These are phyloP conservation scores for Odontamblyopus lacepedii DNA, from an alignment of 2,797 vertebrate species.

Conservation along the genomic window DNA sequence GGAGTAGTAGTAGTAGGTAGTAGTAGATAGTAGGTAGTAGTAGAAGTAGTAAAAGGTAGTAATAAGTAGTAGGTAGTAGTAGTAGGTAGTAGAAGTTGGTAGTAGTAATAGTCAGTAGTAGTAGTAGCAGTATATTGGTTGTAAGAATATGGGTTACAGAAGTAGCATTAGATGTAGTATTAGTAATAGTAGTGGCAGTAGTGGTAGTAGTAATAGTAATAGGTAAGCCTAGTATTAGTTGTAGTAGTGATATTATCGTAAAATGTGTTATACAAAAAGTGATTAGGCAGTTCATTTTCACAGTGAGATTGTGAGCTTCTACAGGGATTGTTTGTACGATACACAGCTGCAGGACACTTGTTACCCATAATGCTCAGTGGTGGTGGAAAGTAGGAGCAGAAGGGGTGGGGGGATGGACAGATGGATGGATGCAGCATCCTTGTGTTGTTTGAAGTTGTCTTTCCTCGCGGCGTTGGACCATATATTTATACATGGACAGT, in stretches of 20 bases:
- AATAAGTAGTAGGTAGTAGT: not conserved
- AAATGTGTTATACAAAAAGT: not conserved
- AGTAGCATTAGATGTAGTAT: too few species aligned
- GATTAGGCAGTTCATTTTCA: not conserved
- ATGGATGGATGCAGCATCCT: constrained; percentile 57
- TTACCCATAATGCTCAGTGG: constrained; percentile 50
- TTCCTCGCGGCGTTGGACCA: constrained; percentile 58
- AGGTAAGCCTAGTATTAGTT: not conserved
- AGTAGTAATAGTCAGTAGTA: too few species aligned
- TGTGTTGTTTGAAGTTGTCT: constrained; percentile 70
- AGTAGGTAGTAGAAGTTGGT: not conserved
- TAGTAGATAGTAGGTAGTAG: too few species aligned
- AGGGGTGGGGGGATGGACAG: constrained; percentile 40
- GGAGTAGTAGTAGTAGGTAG: too few species aligned
- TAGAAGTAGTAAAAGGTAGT: not conserved
- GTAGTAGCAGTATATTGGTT: too few species aligned
- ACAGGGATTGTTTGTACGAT: constrained; percentile 24
- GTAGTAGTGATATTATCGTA: not conserved
- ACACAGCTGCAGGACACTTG: constrained; percentile 50
- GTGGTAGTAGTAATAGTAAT: too few species aligned
- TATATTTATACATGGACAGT: constrained; percentile 28
- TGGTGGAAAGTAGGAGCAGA: not conserved
- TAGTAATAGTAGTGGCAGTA: too few species aligned
- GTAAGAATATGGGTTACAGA: too few species aligned
- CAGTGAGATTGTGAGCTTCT: constrained; percentile 14